Conservation (phyloP, 2,888 invertebrate species). For the Lacanobia oleracea region DNA sequence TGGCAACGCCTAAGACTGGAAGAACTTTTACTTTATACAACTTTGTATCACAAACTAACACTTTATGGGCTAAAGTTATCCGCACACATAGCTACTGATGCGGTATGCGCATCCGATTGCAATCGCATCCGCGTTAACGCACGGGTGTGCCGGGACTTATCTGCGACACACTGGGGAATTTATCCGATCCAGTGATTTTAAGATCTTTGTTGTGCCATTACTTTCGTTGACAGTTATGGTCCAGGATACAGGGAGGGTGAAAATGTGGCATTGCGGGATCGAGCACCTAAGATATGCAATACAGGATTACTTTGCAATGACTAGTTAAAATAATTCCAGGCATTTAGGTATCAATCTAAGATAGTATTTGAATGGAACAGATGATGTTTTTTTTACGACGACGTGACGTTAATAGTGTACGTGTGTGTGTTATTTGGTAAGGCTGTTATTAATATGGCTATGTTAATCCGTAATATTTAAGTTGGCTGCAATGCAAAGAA, state of each 20-base stretch:
- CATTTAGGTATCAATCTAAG: too few relatives aligned
- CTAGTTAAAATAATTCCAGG: too few relatives aligned
- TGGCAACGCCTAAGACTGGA: too few relatives aligned
- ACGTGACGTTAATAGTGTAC: too few relatives aligned
- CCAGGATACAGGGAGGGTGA: neutral
- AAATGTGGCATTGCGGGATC: neutral
- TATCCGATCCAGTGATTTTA: conserved; percentile 21
- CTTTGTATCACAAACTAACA: conserved; percentile 1
- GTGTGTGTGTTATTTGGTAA: too few relatives aligned
- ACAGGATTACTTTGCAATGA: too few relatives aligned
- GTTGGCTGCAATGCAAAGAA: too few relatives aligned
- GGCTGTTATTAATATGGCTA: too few relatives aligned
- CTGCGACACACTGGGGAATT: conserved; percentile 12
- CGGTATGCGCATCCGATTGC: conserved; percentile 44
- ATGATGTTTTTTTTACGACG: too few relatives aligned
- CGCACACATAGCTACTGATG: neutral
- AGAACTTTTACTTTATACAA: neutral
- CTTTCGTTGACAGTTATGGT: neutral
- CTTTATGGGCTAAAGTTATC: conserved; percentile 4
- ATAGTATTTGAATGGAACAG: too few relatives aligned
- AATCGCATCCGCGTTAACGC: conserved; percentile 32
- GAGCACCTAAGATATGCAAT: neutral
- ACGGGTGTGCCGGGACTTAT: conserved; percentile 17
- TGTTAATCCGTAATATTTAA: too few relatives aligned
- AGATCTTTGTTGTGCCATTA: neutral